Percentiles rank a stretch among this genome's conserved stretches.
Conservation (phyloP, 2,113 vertebrate species). For the Myiopsitta monachus region DNA sequence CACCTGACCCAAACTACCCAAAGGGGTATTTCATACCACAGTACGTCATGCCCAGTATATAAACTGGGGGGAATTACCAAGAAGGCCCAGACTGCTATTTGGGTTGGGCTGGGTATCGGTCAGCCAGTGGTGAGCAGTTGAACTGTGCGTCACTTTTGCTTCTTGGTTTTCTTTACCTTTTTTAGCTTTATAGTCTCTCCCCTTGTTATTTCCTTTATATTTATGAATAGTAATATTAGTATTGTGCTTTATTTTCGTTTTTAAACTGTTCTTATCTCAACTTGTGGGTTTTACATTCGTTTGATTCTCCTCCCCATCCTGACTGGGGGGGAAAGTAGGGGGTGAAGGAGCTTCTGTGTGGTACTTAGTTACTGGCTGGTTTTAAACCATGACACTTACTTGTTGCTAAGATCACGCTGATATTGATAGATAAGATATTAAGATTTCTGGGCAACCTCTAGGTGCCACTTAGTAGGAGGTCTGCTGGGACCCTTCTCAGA, state of each 20-base stretch:
- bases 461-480: neutral
- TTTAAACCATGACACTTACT: neutral
- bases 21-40: neutral
- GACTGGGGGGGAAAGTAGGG: neutral
- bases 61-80: neutral
- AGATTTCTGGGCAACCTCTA: neutral
- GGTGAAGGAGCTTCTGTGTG: neutral
- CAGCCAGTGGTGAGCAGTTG: neutral
- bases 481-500: neutral
- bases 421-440: neutral
- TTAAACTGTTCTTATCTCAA: neutral
- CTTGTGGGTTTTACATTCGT: neutral
- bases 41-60: neutral
- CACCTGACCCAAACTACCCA: neutral
- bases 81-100: neutral
- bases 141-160: neutral
- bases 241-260: neutral
- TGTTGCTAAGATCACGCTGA: neutral
- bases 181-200: neutral
- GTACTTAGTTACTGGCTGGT: neutral
- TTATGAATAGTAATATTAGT: neutral
- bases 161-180: neutral
- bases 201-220: neutral
- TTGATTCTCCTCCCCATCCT: neutral
- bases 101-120: neutral